Percentiles rank a stretch among this genome's conserved stretches.
phyloP scores from a whole-genome alignment of 2,113 vertebrate genomes.

The Blennius ocellaris region DNA sequence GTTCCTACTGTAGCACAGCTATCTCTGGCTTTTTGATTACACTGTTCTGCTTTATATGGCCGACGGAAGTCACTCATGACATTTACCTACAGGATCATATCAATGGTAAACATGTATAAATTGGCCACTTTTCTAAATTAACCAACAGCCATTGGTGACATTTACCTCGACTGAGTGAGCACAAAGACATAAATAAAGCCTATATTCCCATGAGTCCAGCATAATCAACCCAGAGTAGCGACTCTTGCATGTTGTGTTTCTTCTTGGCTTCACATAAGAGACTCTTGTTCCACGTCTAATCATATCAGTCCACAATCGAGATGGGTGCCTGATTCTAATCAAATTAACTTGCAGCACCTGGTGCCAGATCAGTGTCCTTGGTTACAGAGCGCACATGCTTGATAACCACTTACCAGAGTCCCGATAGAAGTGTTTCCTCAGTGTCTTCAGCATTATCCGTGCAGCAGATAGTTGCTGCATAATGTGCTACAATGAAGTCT shows the following conservation, averaged over 20 bases:
- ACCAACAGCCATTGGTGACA: not conserved
- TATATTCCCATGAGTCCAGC: not conserved
- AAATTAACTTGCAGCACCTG: slow-evolving; percentile 46
- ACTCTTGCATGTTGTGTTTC: not conserved
- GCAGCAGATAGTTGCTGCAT: not conserved
- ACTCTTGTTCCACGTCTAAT: slow-evolving; percentile 46
- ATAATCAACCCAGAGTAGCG: not conserved
- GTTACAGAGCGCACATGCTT: slow-evolving; percentile 21
- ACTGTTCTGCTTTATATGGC: not conserved
- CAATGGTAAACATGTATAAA: not conserved
- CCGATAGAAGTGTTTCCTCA: not conserved
- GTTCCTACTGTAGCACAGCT: no score
- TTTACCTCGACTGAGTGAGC: not conserved
- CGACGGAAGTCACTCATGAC: not conserved
- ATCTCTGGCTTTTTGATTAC: not conserved
- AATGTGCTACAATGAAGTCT: not conserved
- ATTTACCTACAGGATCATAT: not conserved
- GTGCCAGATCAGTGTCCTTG: slow-evolving; percentile 22
- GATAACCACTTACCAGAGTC: slow-evolving; percentile 10
- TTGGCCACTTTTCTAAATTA: not conserved
- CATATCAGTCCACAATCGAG: slow-evolving; percentile 38
- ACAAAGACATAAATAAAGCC: not conserved
- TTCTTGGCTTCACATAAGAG: slow-evolving; percentile 20
- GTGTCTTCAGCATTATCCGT: not conserved
- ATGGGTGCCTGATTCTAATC: slow-evolving; percentile 38